Base-by-base conservation (phyloP, 2,113 vertebrate species). In the Antechinus flavipes region DNA sequence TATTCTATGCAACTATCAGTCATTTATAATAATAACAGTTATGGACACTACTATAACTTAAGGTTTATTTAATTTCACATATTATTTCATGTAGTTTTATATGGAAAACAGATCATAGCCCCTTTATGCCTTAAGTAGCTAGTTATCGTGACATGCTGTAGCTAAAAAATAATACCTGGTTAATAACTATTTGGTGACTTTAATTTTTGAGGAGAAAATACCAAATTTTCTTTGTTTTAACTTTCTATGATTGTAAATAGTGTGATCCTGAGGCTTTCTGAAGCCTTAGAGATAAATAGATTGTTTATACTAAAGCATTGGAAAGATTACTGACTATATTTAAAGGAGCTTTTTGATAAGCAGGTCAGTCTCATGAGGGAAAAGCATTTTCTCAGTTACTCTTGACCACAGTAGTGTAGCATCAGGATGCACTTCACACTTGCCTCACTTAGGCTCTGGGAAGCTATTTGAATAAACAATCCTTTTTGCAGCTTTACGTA, bases 211-310 rank as follows among this genome's bases (percentile, higher is more conserved):
- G 53, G 91, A 94, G 54, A 61, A 25, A 89, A 10, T 92, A 19
- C 61, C 92, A 89, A 10, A 61, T 68, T 91, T 91, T 95, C 92
- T 90, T 55, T 54, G 49, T 93, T 8, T 50, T 90, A 23, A 76
- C 25, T 96, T 93, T 61, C 22, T 95, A 93, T 93, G 1, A 68
- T 30, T 84, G 89, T 89, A 55, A 92, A 22, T 42, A 90, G 58
- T 92, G 11, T 54, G 68, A 89, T 93, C 90, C 42, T 89, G 56
- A 47, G 89, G 19, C 35, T 49, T 49, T 68, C 89, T 58, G 90
- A 89, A 92, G 50, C 11, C 92, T 91, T 68, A 49, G 68, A 92
- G 30, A 47, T 7, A 91, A 30, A 61, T 68, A 35, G 56, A 58
- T 58, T 58, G 26, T 58, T 58, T 58, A 27, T 58, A 58, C 56